Conservation (phyloP, 2,888 invertebrate species). For the Lithophane socia region DNA sequence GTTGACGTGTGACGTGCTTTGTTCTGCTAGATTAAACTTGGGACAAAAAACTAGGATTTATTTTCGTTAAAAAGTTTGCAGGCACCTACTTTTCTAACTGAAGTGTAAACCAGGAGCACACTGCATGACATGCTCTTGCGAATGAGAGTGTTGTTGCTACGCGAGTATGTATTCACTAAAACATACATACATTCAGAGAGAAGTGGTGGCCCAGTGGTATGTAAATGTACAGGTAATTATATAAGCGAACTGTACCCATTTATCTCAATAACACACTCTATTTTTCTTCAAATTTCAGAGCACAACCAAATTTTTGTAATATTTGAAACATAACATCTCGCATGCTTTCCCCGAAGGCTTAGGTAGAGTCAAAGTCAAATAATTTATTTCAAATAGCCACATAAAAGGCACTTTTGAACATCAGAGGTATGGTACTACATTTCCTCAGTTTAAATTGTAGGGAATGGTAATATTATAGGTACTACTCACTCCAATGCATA, state of each 20-base stretch:
- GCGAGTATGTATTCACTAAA: too few species aligned
- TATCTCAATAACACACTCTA: neutral
- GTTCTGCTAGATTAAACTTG: slow-evolving; percentile 19
- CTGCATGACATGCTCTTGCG: too few species aligned
- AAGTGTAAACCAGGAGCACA: too few species aligned
- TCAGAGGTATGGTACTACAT: neutral
- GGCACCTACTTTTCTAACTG: too few species aligned
- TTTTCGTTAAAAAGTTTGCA: neutral
- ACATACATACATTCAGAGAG: too few species aligned
- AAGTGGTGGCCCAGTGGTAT: too few species aligned
- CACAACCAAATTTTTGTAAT: neutral
- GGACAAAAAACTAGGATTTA: neutral
- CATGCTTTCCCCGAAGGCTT: neutral
- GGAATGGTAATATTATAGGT: neutral
- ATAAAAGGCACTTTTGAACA: too few species aligned
- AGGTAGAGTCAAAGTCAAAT: neutral
- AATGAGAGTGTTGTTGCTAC: too few species aligned
- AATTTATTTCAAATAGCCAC: too few species aligned
- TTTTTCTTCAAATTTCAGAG: neutral
- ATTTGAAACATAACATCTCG: neutral
- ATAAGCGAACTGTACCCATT: neutral
- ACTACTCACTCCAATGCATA: neutral
- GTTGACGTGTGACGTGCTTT: slow-evolving; percentile 11
- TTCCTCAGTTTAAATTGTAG: neutral
- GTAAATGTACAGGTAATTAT: neutral